These are phyloP conservation scores for Indri indri DNA, from an alignment of 2,113 vertebrate genomes.

Conservation along the genomic window DNA sequence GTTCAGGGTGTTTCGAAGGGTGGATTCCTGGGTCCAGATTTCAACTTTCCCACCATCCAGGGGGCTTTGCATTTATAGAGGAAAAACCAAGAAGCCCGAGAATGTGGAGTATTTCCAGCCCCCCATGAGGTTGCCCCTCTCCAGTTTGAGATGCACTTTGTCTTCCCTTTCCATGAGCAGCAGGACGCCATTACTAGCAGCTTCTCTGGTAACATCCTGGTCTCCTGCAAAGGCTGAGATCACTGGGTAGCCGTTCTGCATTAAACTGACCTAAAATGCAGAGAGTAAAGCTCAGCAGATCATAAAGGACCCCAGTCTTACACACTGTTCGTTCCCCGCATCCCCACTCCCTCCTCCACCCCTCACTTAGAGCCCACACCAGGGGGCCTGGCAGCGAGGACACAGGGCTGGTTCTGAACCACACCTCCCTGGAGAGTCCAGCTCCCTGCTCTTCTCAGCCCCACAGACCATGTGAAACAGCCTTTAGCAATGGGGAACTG, in stretches of 20 bases:
- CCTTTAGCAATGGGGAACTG: rapidly evolving
- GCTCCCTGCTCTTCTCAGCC: rapidly evolving
- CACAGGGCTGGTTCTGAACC: neutral
- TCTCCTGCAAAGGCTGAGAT: constrained; percentile 99
- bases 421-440: rapidly evolving
- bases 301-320: neutral
- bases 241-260: constrained; percentile 98
- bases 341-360: rapidly evolving
- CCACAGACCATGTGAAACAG: neutral
- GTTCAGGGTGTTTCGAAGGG: constrained; percentile 79
- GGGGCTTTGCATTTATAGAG: constrained; percentile 89
- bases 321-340: rapidly evolving
- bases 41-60: constrained; percentile 52
- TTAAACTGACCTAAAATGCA: constrained; percentile 94
- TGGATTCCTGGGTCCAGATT: constrained; percentile 78
- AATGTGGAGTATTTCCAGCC: constrained; percentile 99
- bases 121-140: constrained; percentile 98
- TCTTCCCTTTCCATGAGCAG: constrained; percentile 98
- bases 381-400: no score
- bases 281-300: constrained; percentile 65
- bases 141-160: constrained; percentile 98
- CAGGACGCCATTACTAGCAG: constrained; percentile 98
- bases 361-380: rapidly evolving
- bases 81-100: constrained; percentile 99
- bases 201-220: constrained; percentile 99